phyloP scores from a whole-genome alignment of 92 coral and sea anemone genomes.

The Heteractis magnifica region DNA sequence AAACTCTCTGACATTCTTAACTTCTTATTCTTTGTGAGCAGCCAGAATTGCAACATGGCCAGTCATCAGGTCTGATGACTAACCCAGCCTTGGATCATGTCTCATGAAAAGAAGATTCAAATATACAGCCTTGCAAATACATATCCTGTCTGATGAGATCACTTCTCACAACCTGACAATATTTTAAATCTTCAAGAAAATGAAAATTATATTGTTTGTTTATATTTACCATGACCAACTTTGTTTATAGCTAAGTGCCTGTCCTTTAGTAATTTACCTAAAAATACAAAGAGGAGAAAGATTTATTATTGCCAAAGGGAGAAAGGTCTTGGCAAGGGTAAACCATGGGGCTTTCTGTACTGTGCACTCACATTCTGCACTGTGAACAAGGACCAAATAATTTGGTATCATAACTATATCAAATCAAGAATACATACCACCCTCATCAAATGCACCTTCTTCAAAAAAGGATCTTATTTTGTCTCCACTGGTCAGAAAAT shows the following conservation, averaged over 20 bases:
- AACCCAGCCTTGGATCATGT: neutral
- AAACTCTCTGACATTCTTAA: too few relatives aligned
- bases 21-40: too few relatives aligned
- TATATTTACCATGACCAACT: slow-evolving; percentile 86
- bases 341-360: too few relatives aligned
- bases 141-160: neutral
- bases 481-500: slow-evolving; percentile 92
- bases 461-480: slow-evolving; percentile 90
- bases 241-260: slow-evolving; percentile 84
- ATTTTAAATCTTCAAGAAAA: neutral
- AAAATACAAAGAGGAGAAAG: neutral
- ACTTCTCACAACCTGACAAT: neutral
- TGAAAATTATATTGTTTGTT: neutral
- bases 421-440: slow-evolving; percentile 43
- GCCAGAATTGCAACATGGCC: too few relatives aligned
- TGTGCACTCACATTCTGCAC: neutral
- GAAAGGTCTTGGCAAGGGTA: neutral
- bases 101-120: too few relatives aligned
- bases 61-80: neutral
- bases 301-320: neutral
- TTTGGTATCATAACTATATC: neutral
- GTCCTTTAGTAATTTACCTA: slow-evolving; percentile 68
- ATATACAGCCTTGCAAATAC: neutral
- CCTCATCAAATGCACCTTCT: slow-evolving; percentile 74
- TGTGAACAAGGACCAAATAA: neutral